Percentiles rank a stretch among this genome's conserved stretches.
Evolutionary conservation across 1,140 invertebrate species (phyloP).

Genomic region (Drusus annulatus): DNA sequence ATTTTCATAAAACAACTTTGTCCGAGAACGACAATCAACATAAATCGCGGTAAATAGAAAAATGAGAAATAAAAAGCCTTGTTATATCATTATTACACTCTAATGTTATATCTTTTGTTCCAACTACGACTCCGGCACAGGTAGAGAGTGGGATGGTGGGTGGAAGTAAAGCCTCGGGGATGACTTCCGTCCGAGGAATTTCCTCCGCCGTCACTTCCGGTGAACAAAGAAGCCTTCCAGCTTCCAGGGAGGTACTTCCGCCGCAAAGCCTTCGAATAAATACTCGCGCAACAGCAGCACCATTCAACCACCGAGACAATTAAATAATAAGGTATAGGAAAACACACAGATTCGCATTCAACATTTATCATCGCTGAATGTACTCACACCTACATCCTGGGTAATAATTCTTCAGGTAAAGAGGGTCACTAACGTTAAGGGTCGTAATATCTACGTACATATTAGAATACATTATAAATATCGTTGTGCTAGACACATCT

Average conservation of each 20-base stretch:
- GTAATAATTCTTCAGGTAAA: too few species aligned
- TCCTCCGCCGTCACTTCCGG: slow-evolving; percentile 26
- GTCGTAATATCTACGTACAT: too few species aligned
- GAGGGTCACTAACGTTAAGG: too few species aligned
- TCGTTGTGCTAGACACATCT: too few species aligned
- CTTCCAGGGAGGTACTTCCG: slow-evolving; percentile 15
- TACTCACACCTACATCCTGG: too few species aligned
- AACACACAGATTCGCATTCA: too few species aligned
- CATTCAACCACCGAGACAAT: slow-evolving; percentile 3
- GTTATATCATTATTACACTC: slow-evolving; percentile 15
- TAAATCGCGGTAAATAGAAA: not conserved
- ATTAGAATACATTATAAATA: too few species aligned
- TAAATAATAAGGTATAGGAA: slow-evolving; percentile 8
- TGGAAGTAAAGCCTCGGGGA: slow-evolving; percentile 22
- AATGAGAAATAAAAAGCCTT: slow-evolving; percentile 7
- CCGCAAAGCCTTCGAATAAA: slow-evolving; percentile 7
- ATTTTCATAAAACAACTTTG: too few species aligned
- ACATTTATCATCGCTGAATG: too few species aligned
- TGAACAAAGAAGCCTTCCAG: slow-evolving; percentile 17
- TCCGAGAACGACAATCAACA: too few species aligned
- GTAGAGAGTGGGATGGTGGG: not conserved
- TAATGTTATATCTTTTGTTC: slow-evolving; percentile 27
- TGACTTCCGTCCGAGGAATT: slow-evolving; percentile 29
- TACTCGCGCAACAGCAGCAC: not conserved
- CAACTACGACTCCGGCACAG: not conserved